Conservation (phyloP, 2,888 invertebrate species). For the Theristus sp. region DNA sequence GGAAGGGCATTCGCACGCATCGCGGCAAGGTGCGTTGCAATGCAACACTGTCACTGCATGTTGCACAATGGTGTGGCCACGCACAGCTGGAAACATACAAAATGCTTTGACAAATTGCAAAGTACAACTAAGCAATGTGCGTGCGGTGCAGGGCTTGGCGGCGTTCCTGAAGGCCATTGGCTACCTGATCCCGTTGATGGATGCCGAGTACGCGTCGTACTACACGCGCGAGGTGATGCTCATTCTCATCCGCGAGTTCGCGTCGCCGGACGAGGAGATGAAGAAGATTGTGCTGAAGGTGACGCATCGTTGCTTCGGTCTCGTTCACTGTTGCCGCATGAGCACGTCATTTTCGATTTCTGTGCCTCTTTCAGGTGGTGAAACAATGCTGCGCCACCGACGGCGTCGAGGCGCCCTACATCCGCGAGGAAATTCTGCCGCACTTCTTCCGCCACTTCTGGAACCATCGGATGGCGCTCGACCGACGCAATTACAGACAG, state of each 20-base stretch:
- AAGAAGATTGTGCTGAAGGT: slow-evolving; percentile 98
- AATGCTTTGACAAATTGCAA: not conserved
- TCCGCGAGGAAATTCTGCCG: slow-evolving; percentile 93
- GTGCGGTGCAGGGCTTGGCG: slow-evolving; percentile 77
- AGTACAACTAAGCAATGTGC: slow-evolving; percentile 1
- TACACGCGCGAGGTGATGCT: slow-evolving; percentile 98
- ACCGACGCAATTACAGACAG: slow-evolving; percentile 87
- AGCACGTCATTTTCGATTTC: not conserved
- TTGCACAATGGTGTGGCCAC: no score
- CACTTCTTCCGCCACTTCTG: slow-evolving; percentile 98
- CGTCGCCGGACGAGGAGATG: slow-evolving; percentile 99
- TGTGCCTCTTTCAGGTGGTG: slow-evolving; percentile 49
- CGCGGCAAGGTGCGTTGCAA: slow-evolving; percentile 41
- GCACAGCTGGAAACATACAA: no score
- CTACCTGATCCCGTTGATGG: slow-evolving; percentile 96
- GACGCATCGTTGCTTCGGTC: not conserved
- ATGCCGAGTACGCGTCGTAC: slow-evolving; percentile 89
- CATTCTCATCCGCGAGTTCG: slow-evolving; percentile 95
- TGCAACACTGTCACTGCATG: no score
- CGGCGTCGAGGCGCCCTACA: slow-evolving; percentile 97
- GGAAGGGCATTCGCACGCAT: slow-evolving; percentile 87
- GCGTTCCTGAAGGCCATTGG: slow-evolving; percentile 99
- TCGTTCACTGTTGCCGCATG: not conserved
- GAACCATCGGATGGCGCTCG: slow-evolving; percentile 98
- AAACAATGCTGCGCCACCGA: slow-evolving; percentile 99